phyloP scores from a whole-genome alignment of 2,888 invertebrate species.

The Oxytorus armatus region DNA sequence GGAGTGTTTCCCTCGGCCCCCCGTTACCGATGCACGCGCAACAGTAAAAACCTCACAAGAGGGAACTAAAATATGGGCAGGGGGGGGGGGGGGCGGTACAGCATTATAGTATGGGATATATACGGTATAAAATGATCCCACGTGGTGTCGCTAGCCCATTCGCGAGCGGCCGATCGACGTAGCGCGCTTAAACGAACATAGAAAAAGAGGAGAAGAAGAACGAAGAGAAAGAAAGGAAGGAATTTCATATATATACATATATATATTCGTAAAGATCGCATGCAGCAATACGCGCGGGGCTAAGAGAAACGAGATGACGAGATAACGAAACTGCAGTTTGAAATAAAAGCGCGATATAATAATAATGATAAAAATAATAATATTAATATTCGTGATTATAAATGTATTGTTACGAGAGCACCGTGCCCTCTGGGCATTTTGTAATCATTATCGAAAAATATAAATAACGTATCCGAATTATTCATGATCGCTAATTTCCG shows the following conservation, averaged over 20 bases:
- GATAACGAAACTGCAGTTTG: not conserved
- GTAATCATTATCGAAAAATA: no score
- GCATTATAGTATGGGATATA: not conserved
- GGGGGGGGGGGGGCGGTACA: slow-evolving; percentile 1
- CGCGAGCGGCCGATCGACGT: slow-evolving; percentile 68
- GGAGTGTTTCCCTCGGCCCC: slow-evolving; percentile 7
- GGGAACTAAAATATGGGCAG: slow-evolving; percentile 17
- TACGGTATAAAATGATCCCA: slow-evolving; percentile 66
- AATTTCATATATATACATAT: slow-evolving; percentile 20
- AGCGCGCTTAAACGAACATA: not conserved
- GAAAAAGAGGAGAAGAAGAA: slow-evolving; percentile 21
- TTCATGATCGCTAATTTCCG: no score
- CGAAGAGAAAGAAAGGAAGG: slow-evolving; percentile 24
- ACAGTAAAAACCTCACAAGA: slow-evolving; percentile 28
- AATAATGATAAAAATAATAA: not conserved
- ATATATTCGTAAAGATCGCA: slow-evolving; percentile 8
- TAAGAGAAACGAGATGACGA: slow-evolving; percentile 7
- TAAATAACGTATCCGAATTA: no score
- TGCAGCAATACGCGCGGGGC: not conserved
- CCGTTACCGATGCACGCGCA: slow-evolving; percentile 28
- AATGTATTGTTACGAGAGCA: not conserved
- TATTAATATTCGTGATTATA: not conserved
- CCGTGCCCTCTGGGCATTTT: no score
- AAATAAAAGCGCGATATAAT: not conserved
- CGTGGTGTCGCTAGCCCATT: slow-evolving; percentile 81